Conservation (phyloP, 2,113 vertebrate species). For the Rhagologus leucostigma region DNA sequence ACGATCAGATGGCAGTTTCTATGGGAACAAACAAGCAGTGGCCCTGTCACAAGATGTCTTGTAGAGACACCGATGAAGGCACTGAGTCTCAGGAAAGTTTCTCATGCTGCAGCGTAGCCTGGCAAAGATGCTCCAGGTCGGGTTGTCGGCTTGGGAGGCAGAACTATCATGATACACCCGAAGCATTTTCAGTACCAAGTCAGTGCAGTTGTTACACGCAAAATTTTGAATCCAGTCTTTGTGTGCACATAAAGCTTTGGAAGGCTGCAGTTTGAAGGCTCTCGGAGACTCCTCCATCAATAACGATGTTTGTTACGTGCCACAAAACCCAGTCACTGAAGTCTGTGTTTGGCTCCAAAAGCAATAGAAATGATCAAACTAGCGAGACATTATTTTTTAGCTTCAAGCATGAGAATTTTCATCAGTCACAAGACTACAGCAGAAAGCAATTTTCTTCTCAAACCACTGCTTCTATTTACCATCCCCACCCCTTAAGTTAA, state of each 20-base stretch:
- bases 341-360: background rate
- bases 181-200: background rate
- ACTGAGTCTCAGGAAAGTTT: background rate
- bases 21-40: slow-evolving; percentile 53
- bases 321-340: background rate
- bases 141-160: background rate
- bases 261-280: background rate
- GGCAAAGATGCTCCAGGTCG: background rate
- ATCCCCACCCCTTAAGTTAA: background rate
- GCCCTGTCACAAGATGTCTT: background rate
- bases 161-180: accelerated
- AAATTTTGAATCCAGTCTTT: background rate
- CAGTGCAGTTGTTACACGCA: background rate
- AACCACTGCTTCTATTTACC: background rate
- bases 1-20: slow-evolving; percentile 47
- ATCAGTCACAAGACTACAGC: background rate
- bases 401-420: background rate
- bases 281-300: background rate
- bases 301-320: background rate
- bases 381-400: background rate
- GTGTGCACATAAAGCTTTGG: background rate
- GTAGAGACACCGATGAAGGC: background rate
- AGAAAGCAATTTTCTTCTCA: background rate
- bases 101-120: background rate
- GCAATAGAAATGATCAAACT: background rate